Conservation (phyloP, 1,140 invertebrate genomes). For the Odontomachus brunneus region DNA sequence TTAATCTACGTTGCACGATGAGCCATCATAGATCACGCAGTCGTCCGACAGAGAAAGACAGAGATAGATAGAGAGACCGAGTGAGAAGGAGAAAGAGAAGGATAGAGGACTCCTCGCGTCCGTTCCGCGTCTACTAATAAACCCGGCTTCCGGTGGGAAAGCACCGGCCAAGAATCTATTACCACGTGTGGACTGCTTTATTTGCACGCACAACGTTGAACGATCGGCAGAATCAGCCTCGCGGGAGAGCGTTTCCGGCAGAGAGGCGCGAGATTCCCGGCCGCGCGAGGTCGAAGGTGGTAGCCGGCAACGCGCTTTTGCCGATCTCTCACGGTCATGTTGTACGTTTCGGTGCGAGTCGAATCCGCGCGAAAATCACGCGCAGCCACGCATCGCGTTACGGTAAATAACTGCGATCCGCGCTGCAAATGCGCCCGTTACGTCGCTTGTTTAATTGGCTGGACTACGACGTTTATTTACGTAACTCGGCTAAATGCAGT, state of each 20-base stretch:
- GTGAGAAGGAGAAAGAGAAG: neutral
- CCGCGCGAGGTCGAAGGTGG: neutral
- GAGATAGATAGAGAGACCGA: neutral
- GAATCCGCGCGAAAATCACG: no score
- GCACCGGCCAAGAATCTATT: conserved; percentile 21
- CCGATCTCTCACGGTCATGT: no score
- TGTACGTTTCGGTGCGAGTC: no score
- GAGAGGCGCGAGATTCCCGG: neutral
- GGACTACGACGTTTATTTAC: no score
- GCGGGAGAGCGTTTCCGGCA: neutral
- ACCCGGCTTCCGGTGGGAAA: conserved; percentile 20
- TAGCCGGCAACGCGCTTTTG: no score
- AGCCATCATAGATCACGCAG: conserved; percentile 52
- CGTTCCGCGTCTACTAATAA: conserved; percentile 49
- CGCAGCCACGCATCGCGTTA: no score
- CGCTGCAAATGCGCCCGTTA: no score
- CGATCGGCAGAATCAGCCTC: conserved; percentile 8
- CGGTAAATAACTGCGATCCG: no score
- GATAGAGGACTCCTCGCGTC: conserved; percentile 13
- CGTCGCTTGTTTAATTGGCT: no score
- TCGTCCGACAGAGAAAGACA: neutral
- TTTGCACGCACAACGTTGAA: conserved; percentile 28
- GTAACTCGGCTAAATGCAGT: no score
- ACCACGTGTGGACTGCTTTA: conserved; percentile 27
- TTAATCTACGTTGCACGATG: conserved; percentile 52